Conservation (phyloP, 2,113 vertebrate species). For the pig (Sus scrofa) region DNA sequence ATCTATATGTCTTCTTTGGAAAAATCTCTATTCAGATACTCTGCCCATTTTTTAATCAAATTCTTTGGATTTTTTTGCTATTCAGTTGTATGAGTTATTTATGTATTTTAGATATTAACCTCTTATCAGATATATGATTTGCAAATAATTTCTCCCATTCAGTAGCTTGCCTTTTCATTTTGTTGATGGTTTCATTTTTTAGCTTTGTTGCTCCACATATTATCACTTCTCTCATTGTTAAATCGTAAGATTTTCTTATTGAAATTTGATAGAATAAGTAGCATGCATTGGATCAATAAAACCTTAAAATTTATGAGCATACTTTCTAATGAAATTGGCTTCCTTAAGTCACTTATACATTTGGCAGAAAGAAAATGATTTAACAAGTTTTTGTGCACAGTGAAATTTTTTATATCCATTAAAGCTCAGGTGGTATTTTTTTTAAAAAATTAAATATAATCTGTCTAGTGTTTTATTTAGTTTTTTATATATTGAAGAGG, state of each 20-base stretch:
- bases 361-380: neutral
- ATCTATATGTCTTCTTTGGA: neutral
- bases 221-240: neutral
- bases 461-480: neutral
- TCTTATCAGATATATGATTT: neutral
- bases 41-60: neutral
- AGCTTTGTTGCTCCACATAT: neutral
- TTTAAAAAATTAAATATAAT: neutral
- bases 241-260: neutral
- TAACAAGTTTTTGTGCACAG: neutral
- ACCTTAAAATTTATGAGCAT: neutral
- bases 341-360: neutral
- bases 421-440: neutral
- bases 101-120: neutral
- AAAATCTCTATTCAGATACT: neutral
- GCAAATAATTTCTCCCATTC: neutral
- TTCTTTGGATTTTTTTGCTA: neutral
- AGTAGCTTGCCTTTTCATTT: neutral
- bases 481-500: neutral
- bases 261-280: neutral
- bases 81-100: neutral
- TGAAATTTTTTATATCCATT: neutral
- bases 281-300: neutral
- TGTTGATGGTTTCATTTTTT: neutral
- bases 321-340: neutral